A percentile compares a stretch with the other conserved stretches of the same genome.
Evolutionary conservation across 2,888 invertebrate genomes (phyloP).

Genomic region (Margaritifera margaritifera): DNA sequence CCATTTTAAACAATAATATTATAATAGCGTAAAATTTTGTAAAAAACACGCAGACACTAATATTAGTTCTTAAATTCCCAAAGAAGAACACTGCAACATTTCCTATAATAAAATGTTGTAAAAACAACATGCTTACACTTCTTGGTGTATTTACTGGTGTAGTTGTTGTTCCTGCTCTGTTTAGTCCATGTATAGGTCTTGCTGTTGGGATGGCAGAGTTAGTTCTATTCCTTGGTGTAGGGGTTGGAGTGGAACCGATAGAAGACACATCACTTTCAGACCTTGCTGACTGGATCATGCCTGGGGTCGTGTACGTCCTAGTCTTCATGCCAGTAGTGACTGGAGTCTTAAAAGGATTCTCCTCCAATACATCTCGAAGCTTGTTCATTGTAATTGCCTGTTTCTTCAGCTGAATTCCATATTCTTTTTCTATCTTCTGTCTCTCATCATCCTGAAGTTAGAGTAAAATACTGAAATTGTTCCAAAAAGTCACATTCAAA

Average conservation of each 20-base stretch:
- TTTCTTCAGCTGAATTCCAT: slow-evolving; percentile 54
- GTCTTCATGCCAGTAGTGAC: slow-evolving; percentile 16
- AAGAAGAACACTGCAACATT: too few species aligned
- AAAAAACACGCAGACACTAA: too few species aligned
- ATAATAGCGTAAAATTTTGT: too few species aligned
- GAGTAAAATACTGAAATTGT: too few species aligned
- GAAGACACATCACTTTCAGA: slow-evolving; percentile 64
- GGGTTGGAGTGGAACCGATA: slow-evolving; percentile 35
- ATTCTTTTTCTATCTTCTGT: slow-evolving; percentile 59
- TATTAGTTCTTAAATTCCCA: too few species aligned
- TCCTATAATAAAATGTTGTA: not conserved
- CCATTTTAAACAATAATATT: too few species aligned
- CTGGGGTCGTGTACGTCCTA: slow-evolving; percentile 46
- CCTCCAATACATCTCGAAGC: slow-evolving; percentile 66
- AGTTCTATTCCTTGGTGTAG: slow-evolving; percentile 23
- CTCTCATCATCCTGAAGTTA: slow-evolving; percentile 63
- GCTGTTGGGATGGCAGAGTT: slow-evolving; percentile 15
- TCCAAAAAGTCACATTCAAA: too few species aligned
- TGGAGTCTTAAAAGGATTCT: slow-evolving; percentile 45
- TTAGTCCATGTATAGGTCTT: slow-evolving; percentile 37
- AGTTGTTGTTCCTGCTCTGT: slow-evolving; percentile 33
- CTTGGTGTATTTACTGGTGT: slow-evolving; percentile 31
- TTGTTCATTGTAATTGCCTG: slow-evolving; percentile 67
- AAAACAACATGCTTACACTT: slow-evolving; percentile 20
- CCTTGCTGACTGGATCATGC: slow-evolving; percentile 47